Percentiles rank a stretch among this genome's conserved stretches.
Conservation (phyloP, 23 tunicate genomes). For the Trididemnum miniatum region DNA sequence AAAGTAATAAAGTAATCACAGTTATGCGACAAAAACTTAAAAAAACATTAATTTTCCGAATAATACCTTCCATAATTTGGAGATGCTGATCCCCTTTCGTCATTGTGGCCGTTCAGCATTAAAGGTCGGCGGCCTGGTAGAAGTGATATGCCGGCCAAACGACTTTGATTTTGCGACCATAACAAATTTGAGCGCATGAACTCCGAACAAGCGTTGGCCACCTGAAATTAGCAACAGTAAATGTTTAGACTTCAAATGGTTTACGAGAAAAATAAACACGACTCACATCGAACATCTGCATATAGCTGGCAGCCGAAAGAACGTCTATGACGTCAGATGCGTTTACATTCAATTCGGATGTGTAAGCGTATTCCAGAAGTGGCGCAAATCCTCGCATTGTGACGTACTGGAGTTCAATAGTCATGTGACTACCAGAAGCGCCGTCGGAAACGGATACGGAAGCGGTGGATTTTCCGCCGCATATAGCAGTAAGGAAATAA, state of each 20-base stretch:
- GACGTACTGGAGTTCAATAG: conserved; percentile 89
- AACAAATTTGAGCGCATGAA: conserved; percentile 83
- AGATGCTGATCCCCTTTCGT: conserved; percentile 20
- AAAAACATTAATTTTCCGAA: not conserved
- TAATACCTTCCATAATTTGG: conserved; percentile 29
- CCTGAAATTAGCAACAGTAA: conserved; percentile 20
- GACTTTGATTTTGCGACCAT: conserved; percentile 40
- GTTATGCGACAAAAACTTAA: not conserved
- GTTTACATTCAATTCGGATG: conserved; percentile 80
- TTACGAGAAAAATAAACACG: not conserved
- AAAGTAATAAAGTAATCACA: not conserved
- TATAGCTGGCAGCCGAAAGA: conserved; percentile 86
- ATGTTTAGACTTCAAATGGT: not conserved
- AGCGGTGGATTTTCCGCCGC: conserved; percentile 87
- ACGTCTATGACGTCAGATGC: conserved; percentile 93
- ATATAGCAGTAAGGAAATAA: conserved; percentile 81
- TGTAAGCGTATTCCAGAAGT: conserved; percentile 91
- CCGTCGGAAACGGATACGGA: conserved; percentile 64
- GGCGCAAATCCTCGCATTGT: conserved; percentile 90
- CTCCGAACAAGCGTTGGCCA: conserved; percentile 89
- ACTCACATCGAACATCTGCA: conserved; percentile 96
- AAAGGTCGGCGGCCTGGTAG: conserved; percentile 37
- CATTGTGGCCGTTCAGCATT: conserved; percentile 25
- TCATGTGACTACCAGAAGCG: conserved; percentile 70
- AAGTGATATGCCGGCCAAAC: conserved; percentile 40